A percentile compares a stretch with the other conserved stretches of the same genome.
Evolutionary conservation across 2,113 vertebrate genomes (phyloP).

Genomic region (Nipponia nippon): DNA sequence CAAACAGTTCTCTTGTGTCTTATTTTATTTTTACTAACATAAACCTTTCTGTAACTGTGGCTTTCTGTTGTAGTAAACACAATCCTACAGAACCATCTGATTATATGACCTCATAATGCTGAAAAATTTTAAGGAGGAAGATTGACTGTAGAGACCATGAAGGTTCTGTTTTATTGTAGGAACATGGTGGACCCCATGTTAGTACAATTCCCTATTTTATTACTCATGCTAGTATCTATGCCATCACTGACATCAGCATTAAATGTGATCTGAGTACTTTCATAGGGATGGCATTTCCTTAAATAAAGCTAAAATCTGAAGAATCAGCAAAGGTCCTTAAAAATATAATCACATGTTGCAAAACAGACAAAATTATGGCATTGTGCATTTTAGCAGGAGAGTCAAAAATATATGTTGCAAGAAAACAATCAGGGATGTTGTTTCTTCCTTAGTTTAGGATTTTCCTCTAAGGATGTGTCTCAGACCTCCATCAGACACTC

Average conservation of each 20-base stretch:
- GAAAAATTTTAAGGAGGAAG: not conserved
- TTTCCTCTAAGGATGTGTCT: not conserved
- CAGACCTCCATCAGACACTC: not conserved
- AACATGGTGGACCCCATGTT: not conserved
- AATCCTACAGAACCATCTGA: not conserved
- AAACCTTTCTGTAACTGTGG: not conserved
- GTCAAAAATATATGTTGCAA: not conserved
- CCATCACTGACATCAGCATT: not conserved
- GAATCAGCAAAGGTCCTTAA: not conserved
- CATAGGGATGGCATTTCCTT: not conserved
- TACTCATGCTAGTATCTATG: not conserved
- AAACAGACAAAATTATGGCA: not conserved
- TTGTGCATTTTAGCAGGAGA: not conserved
- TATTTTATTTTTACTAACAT: conserved; percentile 9
- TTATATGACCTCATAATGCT: not conserved
- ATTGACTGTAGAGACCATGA: not conserved
- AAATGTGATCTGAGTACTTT: not conserved
- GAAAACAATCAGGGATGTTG: not conserved
- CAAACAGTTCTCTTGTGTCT: conserved; percentile 29
- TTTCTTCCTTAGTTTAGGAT: not conserved
- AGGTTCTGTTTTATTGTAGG: not conserved
- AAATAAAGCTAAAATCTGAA: not conserved
- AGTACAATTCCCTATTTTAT: not conserved
- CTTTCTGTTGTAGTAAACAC: not conserved
- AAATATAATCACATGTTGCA: not conserved